These are phyloP conservation scores for Danio albolineatus DNA, from an alignment of 2,797 vertebrate genomes.

Conservation along the genomic window DNA sequence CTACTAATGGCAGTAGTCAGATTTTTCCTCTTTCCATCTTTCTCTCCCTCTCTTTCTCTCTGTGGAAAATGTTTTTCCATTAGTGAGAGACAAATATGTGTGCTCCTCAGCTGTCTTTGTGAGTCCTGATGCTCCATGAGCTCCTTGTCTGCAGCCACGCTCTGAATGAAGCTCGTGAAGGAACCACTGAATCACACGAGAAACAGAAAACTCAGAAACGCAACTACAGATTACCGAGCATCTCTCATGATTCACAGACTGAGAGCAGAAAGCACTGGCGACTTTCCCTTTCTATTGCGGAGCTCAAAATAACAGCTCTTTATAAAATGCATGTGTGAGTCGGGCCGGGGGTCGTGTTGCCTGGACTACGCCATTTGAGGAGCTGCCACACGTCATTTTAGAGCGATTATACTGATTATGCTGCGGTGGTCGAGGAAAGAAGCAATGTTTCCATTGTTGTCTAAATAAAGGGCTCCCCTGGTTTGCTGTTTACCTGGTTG, in stretches of 20 bases:
- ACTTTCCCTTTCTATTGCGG: constrained; percentile 31
- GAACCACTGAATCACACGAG: constrained; percentile 25
- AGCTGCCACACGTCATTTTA: constrained; percentile 27
- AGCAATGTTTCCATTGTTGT: constrained; percentile 6
- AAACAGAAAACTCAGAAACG: neutral
- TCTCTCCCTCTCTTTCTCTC: no score
- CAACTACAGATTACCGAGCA: neutral
- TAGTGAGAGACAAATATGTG: neutral
- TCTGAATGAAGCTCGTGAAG: constrained; percentile 3
- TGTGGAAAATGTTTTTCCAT: neutral
- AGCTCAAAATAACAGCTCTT: constrained; percentile 58
- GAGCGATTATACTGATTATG: constrained; percentile 47
- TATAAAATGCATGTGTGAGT: constrained; percentile 41
- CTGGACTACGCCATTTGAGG: constrained; percentile 54
- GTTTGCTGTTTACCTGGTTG: constrained; percentile 13
- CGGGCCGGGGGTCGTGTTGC: constrained; percentile 54
- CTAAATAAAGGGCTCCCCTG: neutral
- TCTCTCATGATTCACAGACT: constrained; percentile 29
- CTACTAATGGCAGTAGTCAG: no score
- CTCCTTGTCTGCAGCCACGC: neutral
- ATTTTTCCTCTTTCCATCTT: no score
- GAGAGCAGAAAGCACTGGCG: constrained; percentile 17
- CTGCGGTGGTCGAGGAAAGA: neutral
- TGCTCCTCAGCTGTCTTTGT: constrained; percentile 13
- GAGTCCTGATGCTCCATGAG: neutral